Conservation (phyloP, 2,888 invertebrate genomes). For the Eilema sororculum region DNA sequence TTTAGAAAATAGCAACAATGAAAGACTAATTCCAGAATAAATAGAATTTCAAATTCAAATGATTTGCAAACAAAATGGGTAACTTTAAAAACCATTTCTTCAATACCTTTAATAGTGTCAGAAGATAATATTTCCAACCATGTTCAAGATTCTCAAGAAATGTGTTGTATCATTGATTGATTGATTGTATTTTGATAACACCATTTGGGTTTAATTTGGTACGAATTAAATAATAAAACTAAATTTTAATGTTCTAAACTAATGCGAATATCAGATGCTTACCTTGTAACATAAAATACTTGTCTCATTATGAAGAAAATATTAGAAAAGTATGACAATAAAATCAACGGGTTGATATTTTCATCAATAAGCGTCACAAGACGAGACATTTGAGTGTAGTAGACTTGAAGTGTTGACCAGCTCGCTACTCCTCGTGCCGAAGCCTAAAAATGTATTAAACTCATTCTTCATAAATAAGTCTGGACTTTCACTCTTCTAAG, state of each 20-base stretch:
- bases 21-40: too few relatives aligned
- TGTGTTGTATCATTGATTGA: too few relatives aligned
- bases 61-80: too few relatives aligned
- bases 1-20: too few relatives aligned
- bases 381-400: slow-evolving; percentile 24
- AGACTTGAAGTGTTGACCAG: slow-evolving; percentile 27
- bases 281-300: slow-evolving; percentile 28
- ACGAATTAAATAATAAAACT: background rate
- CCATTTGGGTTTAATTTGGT: background rate
- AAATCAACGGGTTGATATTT: slow-evolving; percentile 21
- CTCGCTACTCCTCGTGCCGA: slow-evolving; percentile 11
- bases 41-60: too few relatives aligned
- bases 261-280: slow-evolving; percentile 9
- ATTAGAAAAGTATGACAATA: slow-evolving; percentile 20
- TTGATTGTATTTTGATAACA: too few relatives aligned
- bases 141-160: too few relatives aligned
- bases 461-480: too few relatives aligned
- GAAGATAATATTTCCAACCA: too few relatives aligned
- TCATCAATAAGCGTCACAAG: slow-evolving; percentile 25
- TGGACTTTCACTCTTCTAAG: too few relatives aligned
- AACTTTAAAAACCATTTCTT: too few relatives aligned
- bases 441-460: background rate
- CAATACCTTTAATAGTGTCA: too few relatives aligned
- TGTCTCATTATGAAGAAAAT: slow-evolving; percentile 23
- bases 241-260: background rate